Percentiles rank a stretch among this genome's conserved stretches.
These are phyloP conservation scores for Pyrgilauda ruficollis DNA, from an alignment of 2,113 vertebrate species.

Conservation along the genomic window DNA sequence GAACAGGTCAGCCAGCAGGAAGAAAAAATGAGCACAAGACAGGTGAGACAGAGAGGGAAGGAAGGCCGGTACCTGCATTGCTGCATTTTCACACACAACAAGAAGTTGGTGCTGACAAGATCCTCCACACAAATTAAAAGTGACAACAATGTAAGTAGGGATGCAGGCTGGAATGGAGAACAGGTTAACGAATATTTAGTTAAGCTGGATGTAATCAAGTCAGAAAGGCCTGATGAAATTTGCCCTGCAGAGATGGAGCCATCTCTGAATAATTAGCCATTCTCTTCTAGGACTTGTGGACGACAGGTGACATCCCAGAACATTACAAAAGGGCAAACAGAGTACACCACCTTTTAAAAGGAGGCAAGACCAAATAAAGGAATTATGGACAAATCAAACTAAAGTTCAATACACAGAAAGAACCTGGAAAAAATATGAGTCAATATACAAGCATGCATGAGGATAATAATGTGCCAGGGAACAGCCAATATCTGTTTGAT, in stretches of 20 bases:
- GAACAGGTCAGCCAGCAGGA: neutral
- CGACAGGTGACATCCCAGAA: neutral
- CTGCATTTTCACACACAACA: neutral
- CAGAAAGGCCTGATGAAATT: slow-evolving; percentile 25
- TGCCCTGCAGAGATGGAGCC: neutral
- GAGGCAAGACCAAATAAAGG: neutral
- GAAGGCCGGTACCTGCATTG: neutral
- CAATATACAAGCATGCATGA: neutral
- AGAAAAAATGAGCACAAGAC: neutral
- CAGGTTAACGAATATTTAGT: slow-evolving; percentile 18
- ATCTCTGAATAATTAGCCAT: neutral
- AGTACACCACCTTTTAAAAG: neutral
- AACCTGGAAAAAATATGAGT: neutral
- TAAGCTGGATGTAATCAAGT: slow-evolving; percentile 19
- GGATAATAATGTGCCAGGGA: slow-evolving; percentile 4
- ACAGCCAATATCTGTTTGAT: neutral
- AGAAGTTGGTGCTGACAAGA: neutral
- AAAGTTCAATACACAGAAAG: neutral
- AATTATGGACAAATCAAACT: neutral
- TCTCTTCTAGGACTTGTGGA: neutral
- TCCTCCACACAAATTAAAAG: slow-evolving; percentile 1
- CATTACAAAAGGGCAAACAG: neutral
- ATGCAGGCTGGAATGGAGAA: neutral
- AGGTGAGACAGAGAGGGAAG: neutral
- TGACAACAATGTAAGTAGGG: slow-evolving; percentile 13